Conservation (phyloP, 53 echinoderm and acorn worm genomes). For the Henricia sp. region DNA sequence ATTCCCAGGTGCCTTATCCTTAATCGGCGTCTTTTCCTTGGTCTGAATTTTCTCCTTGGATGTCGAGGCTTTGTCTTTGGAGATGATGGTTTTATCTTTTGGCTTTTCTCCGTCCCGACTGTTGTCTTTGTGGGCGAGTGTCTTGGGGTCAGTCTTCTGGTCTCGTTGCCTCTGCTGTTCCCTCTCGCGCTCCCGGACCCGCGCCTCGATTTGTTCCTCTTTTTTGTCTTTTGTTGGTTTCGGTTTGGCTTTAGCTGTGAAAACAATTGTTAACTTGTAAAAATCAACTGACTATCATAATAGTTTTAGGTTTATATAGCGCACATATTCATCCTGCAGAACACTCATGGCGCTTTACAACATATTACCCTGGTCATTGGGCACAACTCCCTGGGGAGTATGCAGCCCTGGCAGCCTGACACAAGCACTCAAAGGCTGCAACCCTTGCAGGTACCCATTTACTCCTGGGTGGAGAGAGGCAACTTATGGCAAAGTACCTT, state of each 20-base stretch:
- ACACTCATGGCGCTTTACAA: too few relatives aligned
- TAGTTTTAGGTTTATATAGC: too few relatives aligned
- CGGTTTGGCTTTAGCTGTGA: constrained; percentile 47
- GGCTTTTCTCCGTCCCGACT: neutral
- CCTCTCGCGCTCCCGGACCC: constrained; percentile 30
- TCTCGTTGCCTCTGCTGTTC: constrained; percentile 20
- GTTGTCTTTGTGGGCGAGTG: constrained; percentile 17
- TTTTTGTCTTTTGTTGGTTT: constrained; percentile 50
- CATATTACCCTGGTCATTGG: too few relatives aligned
- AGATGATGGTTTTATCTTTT: neutral
- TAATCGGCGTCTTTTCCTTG: neutral
- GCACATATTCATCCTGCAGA: too few relatives aligned
- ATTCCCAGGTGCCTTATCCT: neutral
- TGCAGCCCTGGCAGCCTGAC: too few relatives aligned
- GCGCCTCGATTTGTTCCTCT: constrained; percentile 30
- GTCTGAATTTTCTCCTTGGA: constrained; percentile 7
- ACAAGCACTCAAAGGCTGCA: too few relatives aligned
- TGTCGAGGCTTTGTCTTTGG: neutral
- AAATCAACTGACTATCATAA: too few relatives aligned
- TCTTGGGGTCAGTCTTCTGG: constrained; percentile 40
- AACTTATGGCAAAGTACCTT: too few relatives aligned
- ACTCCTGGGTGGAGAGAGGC: too few relatives aligned
- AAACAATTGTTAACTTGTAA: neutral
- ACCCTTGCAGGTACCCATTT: too few relatives aligned
- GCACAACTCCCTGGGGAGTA: too few relatives aligned